Evolutionary conservation across 2,888 invertebrate species (phyloP), one percentile per base, ranked within the genome.

Genomic region (Gortyna flavago): DNA sequence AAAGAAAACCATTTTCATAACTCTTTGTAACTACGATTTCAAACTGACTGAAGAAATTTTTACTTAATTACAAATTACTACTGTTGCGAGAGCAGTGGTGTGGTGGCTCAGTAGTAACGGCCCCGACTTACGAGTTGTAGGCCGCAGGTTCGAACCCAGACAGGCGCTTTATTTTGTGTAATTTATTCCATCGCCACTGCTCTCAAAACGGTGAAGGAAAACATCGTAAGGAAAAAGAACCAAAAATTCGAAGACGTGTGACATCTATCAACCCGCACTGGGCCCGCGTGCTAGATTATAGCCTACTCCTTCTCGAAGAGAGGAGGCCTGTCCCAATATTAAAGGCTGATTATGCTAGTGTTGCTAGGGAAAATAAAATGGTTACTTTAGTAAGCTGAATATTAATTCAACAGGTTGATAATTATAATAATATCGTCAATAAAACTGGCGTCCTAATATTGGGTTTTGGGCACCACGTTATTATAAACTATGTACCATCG

Each of bases 1-100:
- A 87, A 95, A 87, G 73, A 77, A 89, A 87, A 89, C 25, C 72
- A 78, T 76, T 66, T 59, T 35, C 13, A 61, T 54, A 35, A 72
- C 18, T 32, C 32, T 61, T 6, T 21, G 9, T 25, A 29, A 57
- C 21, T 32, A 65, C 9, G 54, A 57, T 38, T 35, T 32, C 25
- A 74, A n/a, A 18, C 6, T 5, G 3, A 18, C 2, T 9, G 29
- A 21, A 18, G 11, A 35, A 32, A 32, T 25, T 16, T 16, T 57
- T 2, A 32, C 0, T 0, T 11, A 32, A 67, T 59, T 38, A 41
- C 5, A 61, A 51, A 32, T 41, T 73, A 21, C 48, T 44, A 5
- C 8, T 57, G 48, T 74, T 29, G 29, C 7, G 51, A 51, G 21
- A 51, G 8, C 51, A 51, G 2, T 51, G 11, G 25, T 25, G 2